Conservation (phyloP, 2,888 invertebrate genomes). For the Cataglyphis altisquamis region DNA sequence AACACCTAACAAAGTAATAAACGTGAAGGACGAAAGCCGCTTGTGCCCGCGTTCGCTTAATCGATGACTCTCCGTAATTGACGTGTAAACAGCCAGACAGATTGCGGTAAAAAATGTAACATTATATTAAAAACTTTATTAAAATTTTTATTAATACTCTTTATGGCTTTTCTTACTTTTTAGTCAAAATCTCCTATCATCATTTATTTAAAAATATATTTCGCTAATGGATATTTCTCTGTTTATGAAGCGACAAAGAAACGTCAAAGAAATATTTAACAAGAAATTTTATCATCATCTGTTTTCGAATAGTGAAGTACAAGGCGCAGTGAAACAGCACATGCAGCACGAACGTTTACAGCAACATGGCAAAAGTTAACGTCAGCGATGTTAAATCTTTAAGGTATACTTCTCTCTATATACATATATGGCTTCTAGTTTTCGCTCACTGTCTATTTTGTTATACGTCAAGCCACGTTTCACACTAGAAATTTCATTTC, state of each 20-base stretch:
- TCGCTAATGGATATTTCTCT: not conserved
- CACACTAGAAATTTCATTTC: slow-evolving; percentile 33
- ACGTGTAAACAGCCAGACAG: not conserved
- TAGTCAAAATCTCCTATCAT: not conserved
- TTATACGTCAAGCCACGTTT: not conserved
- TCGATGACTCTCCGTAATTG: slow-evolving; percentile 23
- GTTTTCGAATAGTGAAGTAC: slow-evolving; percentile 8
- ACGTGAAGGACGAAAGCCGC: slow-evolving; percentile 29
- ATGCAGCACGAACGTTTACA: slow-evolving; percentile 17
- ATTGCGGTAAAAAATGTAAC: slow-evolving; percentile 10
- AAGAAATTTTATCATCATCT: slow-evolving; percentile 16
- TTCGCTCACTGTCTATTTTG: slow-evolving; percentile 16
- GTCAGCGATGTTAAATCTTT: slow-evolving; percentile 39
- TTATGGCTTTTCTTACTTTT: not conserved
- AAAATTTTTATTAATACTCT: not conserved
- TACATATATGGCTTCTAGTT: slow-evolving; percentile 37
- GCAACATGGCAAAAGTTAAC: slow-evolving; percentile 25
- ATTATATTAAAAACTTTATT: slow-evolving; percentile 5
- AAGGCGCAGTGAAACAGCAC: slow-evolving; percentile 30
- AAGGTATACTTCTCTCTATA: slow-evolving; percentile 30
- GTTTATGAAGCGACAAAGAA: not conserved
- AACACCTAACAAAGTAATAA: slow-evolving; percentile 46
- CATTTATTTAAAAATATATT: not conserved
- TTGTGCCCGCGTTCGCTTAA: slow-evolving; percentile 16
- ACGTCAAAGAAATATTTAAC: not conserved